These are phyloP conservation scores for Cepaea nemoralis DNA, from an alignment of 1,140 invertebrate genomes.

Conservation along the genomic window DNA sequence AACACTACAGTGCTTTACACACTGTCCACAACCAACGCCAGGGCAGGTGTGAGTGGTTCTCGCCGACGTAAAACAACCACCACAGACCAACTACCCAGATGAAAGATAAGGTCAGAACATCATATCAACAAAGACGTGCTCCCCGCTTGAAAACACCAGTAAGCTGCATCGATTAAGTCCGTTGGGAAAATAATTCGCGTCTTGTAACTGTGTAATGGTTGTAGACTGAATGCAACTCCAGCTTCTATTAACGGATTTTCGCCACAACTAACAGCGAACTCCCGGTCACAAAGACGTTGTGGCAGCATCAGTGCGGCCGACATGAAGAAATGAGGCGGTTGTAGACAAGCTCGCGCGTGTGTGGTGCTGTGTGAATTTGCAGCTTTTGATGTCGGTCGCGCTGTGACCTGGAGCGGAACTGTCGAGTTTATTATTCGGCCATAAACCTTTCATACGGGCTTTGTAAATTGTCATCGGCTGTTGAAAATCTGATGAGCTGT, in stretches of 20 bases:
- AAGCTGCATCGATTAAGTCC: background rate
- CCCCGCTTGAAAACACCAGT: background rate
- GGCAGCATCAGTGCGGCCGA: background rate
- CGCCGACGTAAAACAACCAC: background rate
- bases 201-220: background rate
- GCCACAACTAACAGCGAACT: no score
- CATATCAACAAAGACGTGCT: background rate
- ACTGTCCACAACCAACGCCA: constrained; percentile 44
- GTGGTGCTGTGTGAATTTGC: background rate
- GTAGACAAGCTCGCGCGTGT: background rate
- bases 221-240: background rate
- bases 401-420: background rate
- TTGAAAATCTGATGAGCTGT: no score
- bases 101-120: background rate
- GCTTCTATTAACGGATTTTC: background rate
- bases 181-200: background rate
- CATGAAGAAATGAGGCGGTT: background rate
- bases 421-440: constrained; percentile 12
- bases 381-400: constrained; percentile 15
- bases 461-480: no score
- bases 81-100: background rate
- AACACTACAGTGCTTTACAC: constrained; percentile 23
- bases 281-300: background rate
- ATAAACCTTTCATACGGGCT: background rate
- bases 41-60: constrained; percentile 14